Conservation (phyloP, 2,113 vertebrate genomes). For the Coryphaenoides rupestris region DNA sequence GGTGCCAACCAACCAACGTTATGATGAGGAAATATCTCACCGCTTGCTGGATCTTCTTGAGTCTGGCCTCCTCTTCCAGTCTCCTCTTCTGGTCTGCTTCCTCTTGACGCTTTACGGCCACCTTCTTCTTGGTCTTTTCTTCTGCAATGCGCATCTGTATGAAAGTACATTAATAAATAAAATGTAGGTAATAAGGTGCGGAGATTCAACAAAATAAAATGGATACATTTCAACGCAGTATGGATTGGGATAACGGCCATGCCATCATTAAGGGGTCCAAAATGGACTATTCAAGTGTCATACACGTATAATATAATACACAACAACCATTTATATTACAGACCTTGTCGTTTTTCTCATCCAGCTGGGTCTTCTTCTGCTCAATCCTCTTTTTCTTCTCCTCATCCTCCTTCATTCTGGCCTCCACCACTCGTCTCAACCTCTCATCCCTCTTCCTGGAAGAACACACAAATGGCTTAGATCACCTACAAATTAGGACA, state of each 20-base stretch:
- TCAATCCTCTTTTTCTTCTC: constrained; percentile 88
- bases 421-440: constrained; percentile 80
- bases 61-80: constrained; percentile 83
- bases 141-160: constrained; percentile 72
- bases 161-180: too few relatives aligned
- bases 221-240: too few relatives aligned
- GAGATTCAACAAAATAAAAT: too few relatives aligned
- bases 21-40: constrained; percentile 43
- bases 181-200: too few relatives aligned
- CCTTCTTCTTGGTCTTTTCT: constrained; percentile 85
- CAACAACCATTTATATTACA: too few relatives aligned
- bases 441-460: constrained; percentile 88
- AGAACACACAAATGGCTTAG: neutral
- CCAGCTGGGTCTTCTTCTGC: constrained; percentile 85
- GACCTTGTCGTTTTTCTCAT: constrained; percentile 70
- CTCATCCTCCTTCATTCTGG: constrained; percentile 84
- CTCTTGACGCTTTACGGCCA: constrained; percentile 80
- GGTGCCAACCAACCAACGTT: too few relatives aligned
- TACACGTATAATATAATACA: too few relatives aligned
- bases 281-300: too few relatives aligned
- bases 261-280: too few relatives aligned
- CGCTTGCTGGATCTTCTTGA: constrained; percentile 78
- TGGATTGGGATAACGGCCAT: too few relatives aligned
- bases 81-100: constrained; percentile 81
- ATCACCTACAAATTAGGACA: neutral